These are phyloP conservation scores for Tenthredo livida DNA, from an alignment of 2,888 invertebrate genomes.

Conservation along the genomic window DNA sequence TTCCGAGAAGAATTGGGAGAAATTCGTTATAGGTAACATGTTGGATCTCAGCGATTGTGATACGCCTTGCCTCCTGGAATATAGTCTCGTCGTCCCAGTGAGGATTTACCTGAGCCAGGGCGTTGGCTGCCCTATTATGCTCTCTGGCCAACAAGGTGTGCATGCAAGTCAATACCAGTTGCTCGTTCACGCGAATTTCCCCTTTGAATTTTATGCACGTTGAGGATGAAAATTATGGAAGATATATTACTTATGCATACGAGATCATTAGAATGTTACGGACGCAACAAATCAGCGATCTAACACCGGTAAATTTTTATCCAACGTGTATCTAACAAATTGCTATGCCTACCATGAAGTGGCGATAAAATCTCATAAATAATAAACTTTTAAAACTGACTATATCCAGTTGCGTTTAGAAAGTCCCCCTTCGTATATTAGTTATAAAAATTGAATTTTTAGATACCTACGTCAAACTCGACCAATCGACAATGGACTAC, in stretches of 20 bases:
- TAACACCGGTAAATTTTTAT: neutral
- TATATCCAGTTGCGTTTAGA: slow-evolving; percentile 20
- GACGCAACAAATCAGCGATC: neutral
- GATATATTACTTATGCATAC: no score
- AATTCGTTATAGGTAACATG: slow-evolving; percentile 96
- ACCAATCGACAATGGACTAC: neutral
- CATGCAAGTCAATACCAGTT: slow-evolving; percentile 93
- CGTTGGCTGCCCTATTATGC: slow-evolving; percentile 92
- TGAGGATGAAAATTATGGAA: neutral
- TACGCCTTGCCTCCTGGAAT: slow-evolving; percentile 92
- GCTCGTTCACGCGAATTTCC: slow-evolving; percentile 96
- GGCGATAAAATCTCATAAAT: slow-evolving; percentile 2
- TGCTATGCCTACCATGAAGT: neutral
- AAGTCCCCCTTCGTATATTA: slow-evolving; percentile 16
- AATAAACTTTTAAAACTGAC: neutral
- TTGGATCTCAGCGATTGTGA: slow-evolving; percentile 92
- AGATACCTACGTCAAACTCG: neutral
- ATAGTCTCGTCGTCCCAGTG: slow-evolving; percentile 97
- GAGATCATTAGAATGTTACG: neutral
- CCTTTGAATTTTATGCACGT: slow-evolving; percentile 78
- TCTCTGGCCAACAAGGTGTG: slow-evolving; percentile 95
- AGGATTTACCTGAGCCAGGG: slow-evolving; percentile 89
- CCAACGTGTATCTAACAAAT: neutral
- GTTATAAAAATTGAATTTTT: slow-evolving; percentile 3
- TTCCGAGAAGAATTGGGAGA: slow-evolving; percentile 92